Evolutionary conservation across 1,140 invertebrate species (phyloP), one percentile per base, ranked within the genome.

Genomic region (Sitobion miscanthi): DNA sequence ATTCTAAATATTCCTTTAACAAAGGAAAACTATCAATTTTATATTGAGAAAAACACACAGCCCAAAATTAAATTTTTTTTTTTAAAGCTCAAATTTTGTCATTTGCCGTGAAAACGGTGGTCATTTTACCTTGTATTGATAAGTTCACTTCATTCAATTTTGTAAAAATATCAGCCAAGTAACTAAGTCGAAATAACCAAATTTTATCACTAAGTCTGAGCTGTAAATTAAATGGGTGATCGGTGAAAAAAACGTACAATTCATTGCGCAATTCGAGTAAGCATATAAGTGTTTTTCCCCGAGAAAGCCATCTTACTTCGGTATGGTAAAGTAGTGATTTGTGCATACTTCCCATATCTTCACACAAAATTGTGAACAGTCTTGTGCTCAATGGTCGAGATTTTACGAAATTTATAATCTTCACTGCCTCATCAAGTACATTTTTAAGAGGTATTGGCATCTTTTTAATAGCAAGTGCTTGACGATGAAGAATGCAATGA

Each of bases 31-130:
- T 85, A 85, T 85, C 38, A 42, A 85, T 42, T 85, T 85, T 42
- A 42, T 42, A 21, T 42, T 25, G 38, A 42, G 38, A 85, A 85
- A 85, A 85, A 83, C 82, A 85, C 20, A 42, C 82, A 42, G 20
- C 35, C 82, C 82, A 85, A 85, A 85, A 85, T 85, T 42, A 3
- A 85, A 85, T 83, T 85, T 85, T 85, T 85, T 83, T 85, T 85
- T 85, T 85, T 45, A 85, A 85, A 42, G 82, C 82, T 85, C 82
- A 7, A 17, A 85, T 85, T 85, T 85, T 42, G 23, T 85, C 38
- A 85, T 85, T 85, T 85, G 38, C 38, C 21, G 20, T 85, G 20
- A 85, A 42, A 85, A 85, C 77, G 14, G 82, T 85, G 82, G 7
- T 85, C 5, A 42, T 85, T 85, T 85, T 42, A 42, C 38, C 35